A percentile compares a stretch with the other conserved stretches of the same genome.
Evolutionary conservation across 2,113 vertebrate species (phyloP).

Genomic region (Eulacestoma nigropectus): DNA sequence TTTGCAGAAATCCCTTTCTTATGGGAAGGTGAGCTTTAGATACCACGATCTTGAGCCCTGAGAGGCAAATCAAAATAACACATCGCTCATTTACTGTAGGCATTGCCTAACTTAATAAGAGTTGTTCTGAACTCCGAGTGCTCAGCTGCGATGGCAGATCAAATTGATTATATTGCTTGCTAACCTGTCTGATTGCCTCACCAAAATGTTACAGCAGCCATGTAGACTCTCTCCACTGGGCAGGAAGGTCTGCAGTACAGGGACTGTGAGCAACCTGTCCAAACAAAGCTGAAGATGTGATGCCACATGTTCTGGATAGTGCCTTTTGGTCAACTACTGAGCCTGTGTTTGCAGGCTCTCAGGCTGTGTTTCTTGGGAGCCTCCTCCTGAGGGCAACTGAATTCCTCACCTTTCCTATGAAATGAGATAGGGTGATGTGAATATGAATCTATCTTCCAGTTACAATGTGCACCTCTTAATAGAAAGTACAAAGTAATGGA

Average conservation of each 20-base stretch:
- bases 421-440: neutral
- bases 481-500: neutral
- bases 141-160: neutral
- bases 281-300: fast-evolving
- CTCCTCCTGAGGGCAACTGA: neutral
- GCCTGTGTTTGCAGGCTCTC: neutral
- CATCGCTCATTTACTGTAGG: neutral
- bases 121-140: fast-evolving
- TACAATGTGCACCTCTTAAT: neutral
- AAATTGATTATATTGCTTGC: neutral
- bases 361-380: neutral
- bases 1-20: neutral
- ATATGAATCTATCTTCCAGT: neutral
- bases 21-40: neutral
- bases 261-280: neutral
- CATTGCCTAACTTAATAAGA: neutral
- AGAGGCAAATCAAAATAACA: neutral
- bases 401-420: neutral
- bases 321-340: neutral
- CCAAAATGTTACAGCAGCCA: neutral
- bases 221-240: neutral
- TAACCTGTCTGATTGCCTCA: neutral
- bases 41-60: neutral
- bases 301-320: neutral
- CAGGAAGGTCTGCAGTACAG: neutral